Evolutionary conservation across 37 sponge, comb jelly and placozoan species (phyloP), one percentile per base, ranked within the genome.

Genomic region (Amphimedon queenslandica): DNA sequence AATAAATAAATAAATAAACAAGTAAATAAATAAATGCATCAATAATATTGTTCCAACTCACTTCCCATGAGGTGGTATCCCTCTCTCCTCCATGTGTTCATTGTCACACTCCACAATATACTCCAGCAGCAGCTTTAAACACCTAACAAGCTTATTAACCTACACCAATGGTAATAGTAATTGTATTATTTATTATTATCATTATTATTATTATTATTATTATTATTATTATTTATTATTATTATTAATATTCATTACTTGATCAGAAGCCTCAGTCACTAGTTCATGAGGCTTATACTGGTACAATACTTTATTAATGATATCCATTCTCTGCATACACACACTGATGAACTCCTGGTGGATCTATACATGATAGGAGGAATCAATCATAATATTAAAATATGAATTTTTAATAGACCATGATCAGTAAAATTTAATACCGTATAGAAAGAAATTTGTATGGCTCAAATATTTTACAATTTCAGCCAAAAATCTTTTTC

Each of bases 61-160:
- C 90, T 71, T 91, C 69, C 93, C 90, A 78, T 95, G 96, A 29
- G 94, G 87, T 3, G 84, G 93, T 27, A 88, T 84, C 40, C 78
- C 81, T 63, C 96, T 83, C 76, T 95, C 96, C 10, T 88, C 86
- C 37, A 57, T 32, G 43, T 88, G 84, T 35, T 77, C 90, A 23
- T 87, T 90, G 66, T 95, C 96, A 73, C 85, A 80, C 61, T 92
- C 89, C 34, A 75, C 82, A 16, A 80, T 74, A 70, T 88, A 95
- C 67, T 92, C 96, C 64, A 79, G 83, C 66, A 95, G 69, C 53
- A 95, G 81, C 20, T 75, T 75, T 57, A 95, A 61, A 70, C 92
- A 91, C 31, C 96, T 79, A 0, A 84, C 85, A 77, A 92, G 55
- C 73, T 90, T 84, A 36, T 61, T 80, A 57, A 88, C 82, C 74